A percentile compares a stretch with the other conserved stretches of the same genome.
phyloP scores from a whole-genome alignment of 2,113 vertebrate genomes.

The Rattus rattus region DNA sequence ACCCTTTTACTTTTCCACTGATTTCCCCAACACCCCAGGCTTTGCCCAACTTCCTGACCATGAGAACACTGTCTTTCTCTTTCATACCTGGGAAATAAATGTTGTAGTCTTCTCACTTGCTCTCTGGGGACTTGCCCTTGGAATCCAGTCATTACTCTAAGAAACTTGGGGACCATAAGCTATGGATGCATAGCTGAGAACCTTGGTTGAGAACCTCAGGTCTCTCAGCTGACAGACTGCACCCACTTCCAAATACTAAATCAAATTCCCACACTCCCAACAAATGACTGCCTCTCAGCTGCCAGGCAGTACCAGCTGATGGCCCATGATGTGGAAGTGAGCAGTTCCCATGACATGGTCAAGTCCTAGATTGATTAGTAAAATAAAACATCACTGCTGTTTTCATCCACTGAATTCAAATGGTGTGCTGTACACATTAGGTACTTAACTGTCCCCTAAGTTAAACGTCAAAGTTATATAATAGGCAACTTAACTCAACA shows the following conservation, averaged over 20 bases:
- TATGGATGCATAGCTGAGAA: too few species aligned
- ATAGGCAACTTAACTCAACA: background rate
- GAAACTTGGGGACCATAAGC: background rate
- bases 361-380: background rate
- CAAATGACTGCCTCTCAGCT: background rate
- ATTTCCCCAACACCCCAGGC: constrained; percentile 20
- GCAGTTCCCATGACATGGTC: background rate
- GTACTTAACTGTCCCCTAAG: background rate
- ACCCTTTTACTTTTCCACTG: constrained; percentile 39
- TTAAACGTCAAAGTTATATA: background rate
- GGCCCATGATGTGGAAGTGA: background rate
- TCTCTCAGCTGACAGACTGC: background rate
- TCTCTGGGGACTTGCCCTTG: background rate
- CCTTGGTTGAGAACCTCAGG: background rate
- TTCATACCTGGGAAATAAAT: background rate
- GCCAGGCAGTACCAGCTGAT: background rate
- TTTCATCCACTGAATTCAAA: background rate
- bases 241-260: background rate
- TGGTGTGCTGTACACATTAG: background rate
- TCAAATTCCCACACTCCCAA: background rate
- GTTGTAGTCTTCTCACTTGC: background rate
- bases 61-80: background rate
- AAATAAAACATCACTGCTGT: background rate
- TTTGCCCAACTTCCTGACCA: constrained; percentile 26
- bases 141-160: background rate